These are phyloP conservation scores for Equus przewalskii DNA, from an alignment of 2,113 vertebrate genomes.

Conservation along the genomic window DNA sequence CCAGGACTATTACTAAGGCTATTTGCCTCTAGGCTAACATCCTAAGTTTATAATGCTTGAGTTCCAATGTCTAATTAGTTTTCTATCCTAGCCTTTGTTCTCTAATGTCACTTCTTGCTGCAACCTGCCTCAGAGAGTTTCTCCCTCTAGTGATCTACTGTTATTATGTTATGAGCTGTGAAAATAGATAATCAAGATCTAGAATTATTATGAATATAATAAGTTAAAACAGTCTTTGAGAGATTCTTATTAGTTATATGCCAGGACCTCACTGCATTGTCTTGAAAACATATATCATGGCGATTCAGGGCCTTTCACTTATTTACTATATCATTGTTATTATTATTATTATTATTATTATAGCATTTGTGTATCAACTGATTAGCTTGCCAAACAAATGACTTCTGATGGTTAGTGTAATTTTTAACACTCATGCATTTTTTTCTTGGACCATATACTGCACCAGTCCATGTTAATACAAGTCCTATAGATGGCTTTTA, in stretches of 20 bases:
- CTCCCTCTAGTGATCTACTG: constrained; percentile 59
- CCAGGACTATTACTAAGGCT: not conserved
- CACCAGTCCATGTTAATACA: not conserved
- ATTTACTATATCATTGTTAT: constrained; percentile 53
- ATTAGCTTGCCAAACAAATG: constrained; percentile 53
- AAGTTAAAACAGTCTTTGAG: constrained; percentile 66
- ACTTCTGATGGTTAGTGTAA: not conserved
- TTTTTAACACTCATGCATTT: not conserved
- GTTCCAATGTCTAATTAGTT: constrained; percentile 77
- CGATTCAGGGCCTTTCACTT: constrained; percentile 44
- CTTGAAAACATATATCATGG: constrained; percentile 52
- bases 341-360: not conserved
- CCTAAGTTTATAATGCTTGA: constrained; percentile 4
- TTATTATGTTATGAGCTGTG: constrained; percentile 62
- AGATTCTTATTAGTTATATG: constrained; percentile 68
- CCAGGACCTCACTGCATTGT: constrained; percentile 49
- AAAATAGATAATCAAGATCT: constrained; percentile 68
- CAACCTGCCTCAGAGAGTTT: constrained; percentile 57
- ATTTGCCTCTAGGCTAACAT: not conserved
- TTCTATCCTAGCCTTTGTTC: constrained; percentile 70
- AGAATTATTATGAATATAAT: constrained; percentile 62
- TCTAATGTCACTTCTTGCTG: constrained; percentile 64
- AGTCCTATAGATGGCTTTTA: not conserved
- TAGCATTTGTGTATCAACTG: constrained; percentile 43
- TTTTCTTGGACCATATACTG: not conserved